These are phyloP conservation scores for Nephrotoma appendiculata DNA, from an alignment of 2,888 invertebrate species.

Conservation along the genomic window DNA sequence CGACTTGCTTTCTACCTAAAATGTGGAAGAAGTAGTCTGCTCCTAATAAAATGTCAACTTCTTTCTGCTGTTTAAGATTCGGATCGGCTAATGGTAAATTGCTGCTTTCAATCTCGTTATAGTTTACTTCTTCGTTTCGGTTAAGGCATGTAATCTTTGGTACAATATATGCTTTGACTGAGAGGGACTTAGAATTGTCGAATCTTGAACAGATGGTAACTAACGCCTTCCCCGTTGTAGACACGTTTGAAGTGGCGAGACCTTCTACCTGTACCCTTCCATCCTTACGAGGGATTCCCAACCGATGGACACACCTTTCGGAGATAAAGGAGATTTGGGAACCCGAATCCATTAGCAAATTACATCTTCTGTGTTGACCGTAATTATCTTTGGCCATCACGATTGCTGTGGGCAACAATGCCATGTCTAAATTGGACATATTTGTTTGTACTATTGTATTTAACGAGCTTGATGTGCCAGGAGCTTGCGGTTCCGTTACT, in stretches of 20 bases:
- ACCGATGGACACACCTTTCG: slow-evolving; percentile 9
- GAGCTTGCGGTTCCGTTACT: background rate
- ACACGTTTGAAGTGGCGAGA: background rate
- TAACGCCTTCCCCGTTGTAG: background rate
- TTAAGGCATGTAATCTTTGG: background rate
- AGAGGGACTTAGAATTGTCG: background rate
- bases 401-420: too few species aligned
- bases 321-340: slow-evolving; percentile 7
- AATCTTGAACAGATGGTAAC: background rate
- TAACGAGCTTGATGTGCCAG: too few species aligned
- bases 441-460: too few species aligned
- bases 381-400: too few species aligned
- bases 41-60: background rate
- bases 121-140: background rate
- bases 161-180: background rate
- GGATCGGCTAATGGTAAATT: background rate
- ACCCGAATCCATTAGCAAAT: too few species aligned
- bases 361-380: too few species aligned
- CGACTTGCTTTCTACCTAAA: background rate
- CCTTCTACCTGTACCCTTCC: background rate
- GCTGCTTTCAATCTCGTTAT: background rate
- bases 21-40: background rate
- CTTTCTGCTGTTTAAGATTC: background rate
- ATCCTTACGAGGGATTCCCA: background rate
- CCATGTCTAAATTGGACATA: too few species aligned